phyloP scores from a whole-genome alignment of 2,113 vertebrate species.

The Podilymbus podiceps region DNA sequence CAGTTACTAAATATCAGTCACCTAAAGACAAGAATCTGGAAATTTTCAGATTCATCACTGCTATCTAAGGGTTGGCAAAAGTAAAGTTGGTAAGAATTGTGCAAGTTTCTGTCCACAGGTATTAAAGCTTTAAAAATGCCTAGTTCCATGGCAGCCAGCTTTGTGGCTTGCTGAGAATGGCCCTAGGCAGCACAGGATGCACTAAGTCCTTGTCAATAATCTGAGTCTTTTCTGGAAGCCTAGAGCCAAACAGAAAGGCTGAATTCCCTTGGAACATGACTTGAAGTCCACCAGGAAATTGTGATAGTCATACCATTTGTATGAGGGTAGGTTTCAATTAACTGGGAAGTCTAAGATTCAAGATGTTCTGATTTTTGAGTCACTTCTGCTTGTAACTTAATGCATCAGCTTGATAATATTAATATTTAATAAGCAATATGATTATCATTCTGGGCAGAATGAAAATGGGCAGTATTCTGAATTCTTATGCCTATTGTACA shows the following conservation, averaged over 20 bases:
- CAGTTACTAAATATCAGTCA: background rate
- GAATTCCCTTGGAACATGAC: background rate
- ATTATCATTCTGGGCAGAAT: conserved; percentile 1
- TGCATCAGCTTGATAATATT: conserved; percentile 1
- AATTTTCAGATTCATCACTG: background rate
- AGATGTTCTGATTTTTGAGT: conserved; percentile 8
- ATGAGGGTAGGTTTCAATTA: background rate
- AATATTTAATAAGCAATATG: conserved; percentile 44
- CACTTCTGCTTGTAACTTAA: background rate
- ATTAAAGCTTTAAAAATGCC: background rate
- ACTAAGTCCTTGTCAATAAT: background rate
- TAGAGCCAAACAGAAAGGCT: background rate
- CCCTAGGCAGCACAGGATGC: background rate
- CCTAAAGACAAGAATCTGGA: background rate
- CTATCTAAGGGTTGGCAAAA: background rate
- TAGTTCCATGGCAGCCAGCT: background rate
- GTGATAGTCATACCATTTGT: background rate
- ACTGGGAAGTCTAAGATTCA: background rate
- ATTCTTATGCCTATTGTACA: conserved; percentile 6
- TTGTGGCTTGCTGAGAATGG: background rate
- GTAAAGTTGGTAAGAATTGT: background rate
- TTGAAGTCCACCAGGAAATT: background rate
- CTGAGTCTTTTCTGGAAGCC: background rate
- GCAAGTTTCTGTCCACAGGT: background rate
- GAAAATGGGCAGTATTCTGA: background rate